These are phyloP conservation scores for Acronicta leporina DNA, from an alignment of 2,888 invertebrate species.

Conservation along the genomic window DNA sequence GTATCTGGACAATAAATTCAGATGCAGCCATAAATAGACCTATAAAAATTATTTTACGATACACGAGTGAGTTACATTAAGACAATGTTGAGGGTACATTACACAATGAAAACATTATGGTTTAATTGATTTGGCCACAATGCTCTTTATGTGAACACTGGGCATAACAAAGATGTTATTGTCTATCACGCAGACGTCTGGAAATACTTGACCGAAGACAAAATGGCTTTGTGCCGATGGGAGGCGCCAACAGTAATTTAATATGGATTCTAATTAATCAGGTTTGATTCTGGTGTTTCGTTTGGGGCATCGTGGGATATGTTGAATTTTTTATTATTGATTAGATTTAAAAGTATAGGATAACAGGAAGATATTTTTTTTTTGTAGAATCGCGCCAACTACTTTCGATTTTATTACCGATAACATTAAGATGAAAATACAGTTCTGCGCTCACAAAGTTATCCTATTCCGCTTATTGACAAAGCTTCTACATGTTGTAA, in stretches of 20 bases:
- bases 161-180: constrained; percentile 84
- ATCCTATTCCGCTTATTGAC: no score
- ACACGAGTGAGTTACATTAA: constrained; percentile 85
- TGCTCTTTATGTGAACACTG: constrained; percentile 71
- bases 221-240: constrained; percentile 86
- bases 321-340: constrained; percentile 17
- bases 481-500: background rate
- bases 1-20: constrained; percentile 85
- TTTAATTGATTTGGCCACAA: constrained; percentile 87
- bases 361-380: no score
- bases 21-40: constrained; percentile 83
- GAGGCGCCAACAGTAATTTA: constrained; percentile 87
- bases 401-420: no score
- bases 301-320: constrained; percentile 47
- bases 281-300: constrained; percentile 56
- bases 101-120: constrained; percentile 87
- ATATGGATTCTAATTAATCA: constrained; percentile 56
- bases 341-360: background rate
- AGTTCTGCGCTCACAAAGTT: no score
- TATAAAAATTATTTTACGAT: constrained; percentile 87
- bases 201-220: constrained; percentile 87
- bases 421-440: no score
- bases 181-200: constrained; percentile 87
- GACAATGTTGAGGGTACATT: constrained; percentile 84
- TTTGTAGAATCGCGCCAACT: no score